These are phyloP conservation scores for Chironomus riparius DNA, from an alignment of 2,888 invertebrate genomes.

Conservation along the genomic window DNA sequence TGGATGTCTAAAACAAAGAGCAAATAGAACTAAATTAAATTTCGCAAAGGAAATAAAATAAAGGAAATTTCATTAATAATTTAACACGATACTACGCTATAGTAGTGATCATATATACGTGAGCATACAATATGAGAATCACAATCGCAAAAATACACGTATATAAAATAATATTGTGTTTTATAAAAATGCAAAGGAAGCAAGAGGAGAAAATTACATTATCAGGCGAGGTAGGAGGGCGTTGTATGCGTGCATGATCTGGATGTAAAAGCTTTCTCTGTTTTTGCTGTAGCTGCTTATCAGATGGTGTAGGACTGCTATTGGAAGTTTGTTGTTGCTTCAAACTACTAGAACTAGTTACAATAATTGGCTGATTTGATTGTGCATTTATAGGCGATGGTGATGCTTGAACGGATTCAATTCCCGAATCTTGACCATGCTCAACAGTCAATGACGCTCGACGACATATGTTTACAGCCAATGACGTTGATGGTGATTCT, in stretches of 20 bases:
- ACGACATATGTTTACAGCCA: conserved; percentile 29
- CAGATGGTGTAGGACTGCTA: conserved; percentile 35
- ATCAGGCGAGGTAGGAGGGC: conserved; percentile 39
- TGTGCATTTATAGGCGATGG: conserved; percentile 45
- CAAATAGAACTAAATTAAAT: no score
- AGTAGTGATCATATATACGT: no score
- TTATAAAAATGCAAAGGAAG: not conserved
- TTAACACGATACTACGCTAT: no score
- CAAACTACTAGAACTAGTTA: conserved; percentile 6
- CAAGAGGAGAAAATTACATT: conserved; percentile 2
- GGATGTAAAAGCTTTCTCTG: conserved; percentile 58
- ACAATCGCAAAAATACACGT: not conserved
- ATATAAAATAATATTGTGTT: not conserved
- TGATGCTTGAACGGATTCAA: conserved; percentile 62
- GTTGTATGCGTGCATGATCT: conserved; percentile 52
- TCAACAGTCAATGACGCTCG: conserved; percentile 44
- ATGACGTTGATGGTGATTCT: conserved; percentile 1
- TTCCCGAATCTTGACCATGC: conserved; percentile 56
- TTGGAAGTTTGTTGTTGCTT: conserved; percentile 14
- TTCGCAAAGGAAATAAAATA: no score
- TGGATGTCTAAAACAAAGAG: conserved; percentile 34
- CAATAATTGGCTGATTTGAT: conserved; percentile 28
- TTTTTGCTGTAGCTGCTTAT: conserved; percentile 40
- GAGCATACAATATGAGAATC: not conserved
- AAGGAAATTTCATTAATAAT: no score